Evolutionary conservation across 2,888 invertebrate genomes (phyloP).

Genomic region (Drosophila rubida): DNA sequence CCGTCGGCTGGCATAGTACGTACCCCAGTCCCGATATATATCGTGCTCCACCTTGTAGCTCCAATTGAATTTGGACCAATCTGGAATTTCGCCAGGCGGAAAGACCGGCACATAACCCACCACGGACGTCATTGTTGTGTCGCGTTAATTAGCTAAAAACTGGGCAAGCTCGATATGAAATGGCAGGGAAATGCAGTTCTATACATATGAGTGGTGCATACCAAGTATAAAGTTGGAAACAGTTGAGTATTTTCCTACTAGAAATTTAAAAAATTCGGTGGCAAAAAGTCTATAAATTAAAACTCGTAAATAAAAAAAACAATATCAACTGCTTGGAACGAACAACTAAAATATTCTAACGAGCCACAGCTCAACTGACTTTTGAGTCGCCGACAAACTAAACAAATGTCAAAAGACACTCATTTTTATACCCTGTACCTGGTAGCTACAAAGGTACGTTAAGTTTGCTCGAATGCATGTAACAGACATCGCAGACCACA

Average conservation of each 20-base stretch:
- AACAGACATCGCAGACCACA: too few species aligned
- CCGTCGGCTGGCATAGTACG: constrained; percentile 77
- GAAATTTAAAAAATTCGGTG: not conserved
- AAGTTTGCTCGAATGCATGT: too few species aligned
- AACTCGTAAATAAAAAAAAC: not conserved
- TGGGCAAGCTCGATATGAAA: too few species aligned
- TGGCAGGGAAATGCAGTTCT: too few species aligned
- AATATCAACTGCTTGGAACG: not conserved
- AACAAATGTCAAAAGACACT: too few species aligned
- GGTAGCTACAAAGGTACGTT: too few species aligned
- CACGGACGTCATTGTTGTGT: constrained; percentile 61
- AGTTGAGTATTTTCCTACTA: not conserved
- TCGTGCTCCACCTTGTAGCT: constrained; percentile 74
- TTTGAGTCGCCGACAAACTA: not conserved
- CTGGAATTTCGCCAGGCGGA: constrained; percentile 36
- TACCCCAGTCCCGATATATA: constrained; percentile 82
- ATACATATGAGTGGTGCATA: too few species aligned
- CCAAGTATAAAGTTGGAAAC: too few species aligned
- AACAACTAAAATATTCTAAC: not conserved
- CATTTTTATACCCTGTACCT: too few species aligned
- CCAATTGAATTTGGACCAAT: constrained; percentile 77
- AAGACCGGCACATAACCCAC: constrained; percentile 39
- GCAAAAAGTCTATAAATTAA: not conserved
- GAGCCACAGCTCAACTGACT: not conserved
- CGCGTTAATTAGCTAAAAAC: too few species aligned